Conservation (phyloP, 2,113 vertebrate genomes). For the Eulemur macaco region DNA sequence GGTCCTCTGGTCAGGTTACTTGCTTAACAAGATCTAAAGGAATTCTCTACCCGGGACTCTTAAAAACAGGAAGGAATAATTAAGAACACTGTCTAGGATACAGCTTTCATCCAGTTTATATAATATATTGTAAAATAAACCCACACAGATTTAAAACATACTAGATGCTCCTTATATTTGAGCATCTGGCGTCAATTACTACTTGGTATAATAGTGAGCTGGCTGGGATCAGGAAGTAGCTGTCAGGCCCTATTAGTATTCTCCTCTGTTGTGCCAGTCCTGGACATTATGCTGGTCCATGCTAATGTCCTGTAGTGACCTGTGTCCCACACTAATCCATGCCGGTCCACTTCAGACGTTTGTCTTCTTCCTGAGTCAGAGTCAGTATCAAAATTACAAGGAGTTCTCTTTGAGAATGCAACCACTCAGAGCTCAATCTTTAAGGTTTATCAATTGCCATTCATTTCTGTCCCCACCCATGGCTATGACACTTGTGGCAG, state of each 20-base stretch:
- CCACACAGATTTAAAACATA: neutral
- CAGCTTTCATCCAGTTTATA: neutral
- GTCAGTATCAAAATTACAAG: neutral
- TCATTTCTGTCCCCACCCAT: neutral
- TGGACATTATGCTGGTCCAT: neutral
- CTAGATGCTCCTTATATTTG: neutral
- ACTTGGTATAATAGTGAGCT: neutral
- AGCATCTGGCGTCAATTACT: neutral
- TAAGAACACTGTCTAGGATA: neutral
- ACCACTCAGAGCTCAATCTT: neutral
- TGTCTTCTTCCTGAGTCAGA: neutral
- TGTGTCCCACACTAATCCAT: neutral
- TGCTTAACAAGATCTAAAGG: neutral
- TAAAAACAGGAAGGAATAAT: neutral
- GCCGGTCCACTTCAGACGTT: neutral
- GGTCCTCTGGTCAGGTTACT: neutral
- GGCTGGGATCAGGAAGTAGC: neutral
- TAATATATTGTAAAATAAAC: constrained; percentile 14
- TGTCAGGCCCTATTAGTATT: neutral
- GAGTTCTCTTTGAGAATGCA: neutral
- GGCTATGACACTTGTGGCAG: neutral
- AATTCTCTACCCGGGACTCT: neutral
- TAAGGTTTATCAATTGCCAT: neutral
- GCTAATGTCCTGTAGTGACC: neutral
- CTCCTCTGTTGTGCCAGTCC: neutral